These are phyloP conservation scores for Florisuga fusca DNA, from an alignment of 2,797 vertebrate species.

Conservation along the genomic window DNA sequence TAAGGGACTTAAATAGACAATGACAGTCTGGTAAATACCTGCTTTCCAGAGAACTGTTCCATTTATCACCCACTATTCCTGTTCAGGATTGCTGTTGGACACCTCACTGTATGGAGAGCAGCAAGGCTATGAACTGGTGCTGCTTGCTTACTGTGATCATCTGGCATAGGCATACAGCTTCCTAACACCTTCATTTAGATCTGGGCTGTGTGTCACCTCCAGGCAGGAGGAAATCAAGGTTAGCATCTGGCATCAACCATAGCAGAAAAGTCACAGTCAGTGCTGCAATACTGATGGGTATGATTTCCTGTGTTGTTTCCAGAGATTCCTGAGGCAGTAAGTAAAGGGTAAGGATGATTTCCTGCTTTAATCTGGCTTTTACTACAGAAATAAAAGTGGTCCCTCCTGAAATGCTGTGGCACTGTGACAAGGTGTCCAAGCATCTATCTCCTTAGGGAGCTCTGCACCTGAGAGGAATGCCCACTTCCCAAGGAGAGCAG, in stretches of 20 bases:
- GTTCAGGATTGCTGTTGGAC: accelerated
- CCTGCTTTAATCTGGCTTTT: not conserved
- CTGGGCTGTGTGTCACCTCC: not conserved
- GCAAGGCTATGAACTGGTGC: not conserved
- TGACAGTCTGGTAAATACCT: not conserved
- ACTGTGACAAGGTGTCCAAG: not conserved
- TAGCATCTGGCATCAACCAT: not conserved
- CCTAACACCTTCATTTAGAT: not conserved
- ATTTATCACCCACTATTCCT: not conserved
- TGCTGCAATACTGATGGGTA: accelerated
- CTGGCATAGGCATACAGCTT: not conserved
- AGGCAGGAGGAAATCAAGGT: not conserved
- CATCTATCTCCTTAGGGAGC: not conserved
- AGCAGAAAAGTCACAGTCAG: not conserved
- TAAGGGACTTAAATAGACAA: not conserved
- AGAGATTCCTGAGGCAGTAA: not conserved
- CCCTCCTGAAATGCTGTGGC: not conserved
- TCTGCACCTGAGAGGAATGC: not conserved
- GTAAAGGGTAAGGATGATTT: not conserved
- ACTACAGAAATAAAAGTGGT: not conserved
- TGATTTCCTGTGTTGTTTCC: not conserved
- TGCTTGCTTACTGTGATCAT: not conserved
- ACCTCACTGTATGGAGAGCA: not conserved
- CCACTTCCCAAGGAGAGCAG: not conserved
- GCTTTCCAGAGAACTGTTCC: not conserved